phyloP scores from a whole-genome alignment of 2,797 vertebrate genomes.

The Gobionotothen gibberifrons region DNA sequence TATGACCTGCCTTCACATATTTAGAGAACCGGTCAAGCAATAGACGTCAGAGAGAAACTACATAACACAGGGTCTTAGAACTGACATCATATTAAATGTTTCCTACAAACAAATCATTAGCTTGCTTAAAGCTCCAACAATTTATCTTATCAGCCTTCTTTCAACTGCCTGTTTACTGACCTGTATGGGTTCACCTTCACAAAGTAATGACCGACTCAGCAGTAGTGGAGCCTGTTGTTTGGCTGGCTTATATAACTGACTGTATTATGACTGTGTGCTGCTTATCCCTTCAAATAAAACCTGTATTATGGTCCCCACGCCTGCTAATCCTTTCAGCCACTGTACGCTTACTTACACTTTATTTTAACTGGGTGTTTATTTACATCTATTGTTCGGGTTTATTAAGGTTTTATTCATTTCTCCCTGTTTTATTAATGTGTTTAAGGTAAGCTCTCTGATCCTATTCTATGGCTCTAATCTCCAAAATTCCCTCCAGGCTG shows the following conservation, averaged over 20 bases:
- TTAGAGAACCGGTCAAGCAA: no score
- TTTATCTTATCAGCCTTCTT: conserved; percentile 56
- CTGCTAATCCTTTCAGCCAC: neutral
- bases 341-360: neutral
- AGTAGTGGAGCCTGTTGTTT: neutral
- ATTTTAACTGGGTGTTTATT: neutral
- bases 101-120: conserved; percentile 52
- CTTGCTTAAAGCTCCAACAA: conserved; percentile 1
- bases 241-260: neutral
- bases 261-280: conserved; percentile 4
- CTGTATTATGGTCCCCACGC: neutral
- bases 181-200: conserved; percentile 13
- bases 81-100: neutral
- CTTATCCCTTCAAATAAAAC: conserved; percentile 9
- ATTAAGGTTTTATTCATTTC: neutral
- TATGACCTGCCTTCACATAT: no score
- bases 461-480: neutral
- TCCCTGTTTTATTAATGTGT: neutral
- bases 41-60: neutral
- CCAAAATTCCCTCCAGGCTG: neutral
- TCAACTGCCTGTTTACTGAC: conserved; percentile 28
- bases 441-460: neutral
- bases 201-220: conserved; percentile 9
- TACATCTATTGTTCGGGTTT: neutral
- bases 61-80: neutral